phyloP scores from a whole-genome alignment of 1,140 invertebrate species.

The Pogonus chalceus region DNA sequence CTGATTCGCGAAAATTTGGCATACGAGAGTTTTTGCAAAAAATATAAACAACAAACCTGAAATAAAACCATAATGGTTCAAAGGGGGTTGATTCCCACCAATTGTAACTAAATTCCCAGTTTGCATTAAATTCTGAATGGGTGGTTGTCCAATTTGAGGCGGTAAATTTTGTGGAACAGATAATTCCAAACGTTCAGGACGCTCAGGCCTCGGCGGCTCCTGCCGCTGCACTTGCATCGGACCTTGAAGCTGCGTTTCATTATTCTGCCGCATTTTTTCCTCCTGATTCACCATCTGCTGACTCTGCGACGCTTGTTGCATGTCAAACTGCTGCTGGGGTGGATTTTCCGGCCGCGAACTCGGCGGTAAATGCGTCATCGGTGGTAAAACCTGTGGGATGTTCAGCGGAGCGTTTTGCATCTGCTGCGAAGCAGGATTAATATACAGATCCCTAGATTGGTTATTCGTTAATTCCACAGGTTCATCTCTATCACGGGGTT shows the following conservation, averaged over 20 bases:
- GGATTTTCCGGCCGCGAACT: constrained; percentile 27
- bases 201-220: constrained; percentile 35
- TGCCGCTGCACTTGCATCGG: constrained; percentile 35
- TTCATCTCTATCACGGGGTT: constrained; percentile 49
- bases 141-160: constrained; percentile 40
- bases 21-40: too few species aligned
- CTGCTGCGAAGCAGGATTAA: too few species aligned
- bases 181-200: constrained; percentile 36
- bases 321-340: constrained; percentile 16
- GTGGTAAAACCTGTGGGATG: constrained; percentile 32
- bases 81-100: constrained; percentile 31
- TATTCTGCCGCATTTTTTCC: constrained; percentile 11
- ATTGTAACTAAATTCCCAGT: constrained; percentile 45
- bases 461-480: constrained; percentile 42
- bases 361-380: constrained; percentile 28
- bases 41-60: too few species aligned
- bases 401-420: constrained; percentile 31
- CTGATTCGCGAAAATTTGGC: too few species aligned
- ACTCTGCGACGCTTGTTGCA: constrained; percentile 23
- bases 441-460: constrained; percentile 33
- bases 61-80: constrained; percentile 43
- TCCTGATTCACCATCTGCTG: constrained; percentile 26
- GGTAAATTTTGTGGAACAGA: constrained; percentile 35
- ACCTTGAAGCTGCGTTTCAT: constrained; percentile 29
- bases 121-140: constrained; percentile 41